These are phyloP conservation scores for Cordilura impudica DNA, from an alignment of 2,888 invertebrate species.

Conservation along the genomic window DNA sequence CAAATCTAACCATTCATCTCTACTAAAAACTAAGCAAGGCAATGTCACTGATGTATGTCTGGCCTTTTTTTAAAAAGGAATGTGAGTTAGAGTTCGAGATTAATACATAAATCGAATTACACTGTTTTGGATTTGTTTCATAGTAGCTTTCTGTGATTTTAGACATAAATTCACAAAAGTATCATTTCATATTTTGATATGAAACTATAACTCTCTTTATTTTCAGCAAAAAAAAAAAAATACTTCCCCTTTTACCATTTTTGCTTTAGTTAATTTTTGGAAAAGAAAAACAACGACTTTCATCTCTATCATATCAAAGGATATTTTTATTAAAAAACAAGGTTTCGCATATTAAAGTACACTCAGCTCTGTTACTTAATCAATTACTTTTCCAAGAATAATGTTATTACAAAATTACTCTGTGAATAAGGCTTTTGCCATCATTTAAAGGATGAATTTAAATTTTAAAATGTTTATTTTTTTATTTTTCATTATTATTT, in stretches of 20 bases:
- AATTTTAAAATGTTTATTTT: slow-evolving; percentile 10
- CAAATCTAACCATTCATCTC: slow-evolving; percentile 20
- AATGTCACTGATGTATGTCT: slow-evolving; percentile 32
- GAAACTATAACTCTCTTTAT: slow-evolving; percentile 18
- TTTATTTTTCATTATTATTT: neutral
- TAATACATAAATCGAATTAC: slow-evolving; percentile 31
- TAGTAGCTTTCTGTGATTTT: neutral
- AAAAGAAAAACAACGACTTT: slow-evolving; percentile 30
- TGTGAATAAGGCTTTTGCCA: neutral
- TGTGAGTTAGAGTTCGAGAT: slow-evolving; percentile 38
- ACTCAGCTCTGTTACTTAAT: slow-evolving; percentile 36
- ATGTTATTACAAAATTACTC: slow-evolving; percentile 18
- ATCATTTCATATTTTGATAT: slow-evolving; percentile 22
- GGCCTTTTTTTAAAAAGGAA: slow-evolving; percentile 38
- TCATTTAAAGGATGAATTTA: slow-evolving; percentile 5
- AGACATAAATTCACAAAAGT: slow-evolving; percentile 26
- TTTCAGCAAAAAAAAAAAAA: too few relatives aligned
- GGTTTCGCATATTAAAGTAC: slow-evolving; percentile 25
- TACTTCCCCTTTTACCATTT: slow-evolving; percentile 15
- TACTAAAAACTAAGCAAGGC: neutral
- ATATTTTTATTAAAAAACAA: slow-evolving; percentile 4
- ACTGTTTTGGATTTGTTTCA: neutral
- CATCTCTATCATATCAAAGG: slow-evolving; percentile 53
- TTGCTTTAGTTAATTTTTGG: neutral
- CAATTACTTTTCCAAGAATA: slow-evolving; percentile 45